Conservation (phyloP, 2,797 vertebrate species). For the Falco concolor region DNA sequence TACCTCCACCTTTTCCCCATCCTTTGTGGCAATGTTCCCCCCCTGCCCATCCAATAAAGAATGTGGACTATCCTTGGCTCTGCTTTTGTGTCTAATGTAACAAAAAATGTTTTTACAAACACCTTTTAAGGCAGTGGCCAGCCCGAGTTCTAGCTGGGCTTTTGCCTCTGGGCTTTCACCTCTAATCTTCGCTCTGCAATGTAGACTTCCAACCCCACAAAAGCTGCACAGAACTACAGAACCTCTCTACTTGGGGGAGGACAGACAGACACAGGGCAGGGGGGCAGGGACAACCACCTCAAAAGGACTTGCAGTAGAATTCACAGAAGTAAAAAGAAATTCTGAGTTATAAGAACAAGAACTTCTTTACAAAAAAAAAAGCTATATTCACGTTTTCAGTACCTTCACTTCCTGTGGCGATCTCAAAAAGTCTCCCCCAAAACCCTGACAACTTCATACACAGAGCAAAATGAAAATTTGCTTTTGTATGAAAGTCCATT, state of each 20-base stretch:
- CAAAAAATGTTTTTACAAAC: no score
- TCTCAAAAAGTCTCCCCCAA: background rate
- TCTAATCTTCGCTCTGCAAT: background rate
- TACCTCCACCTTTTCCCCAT: no score
- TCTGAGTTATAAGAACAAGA: background rate
- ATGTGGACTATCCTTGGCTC: no score
- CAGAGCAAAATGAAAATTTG: background rate
- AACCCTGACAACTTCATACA: background rate
- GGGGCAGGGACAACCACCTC: background rate
- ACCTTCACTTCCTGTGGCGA: background rate
- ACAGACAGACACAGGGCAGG: background rate
- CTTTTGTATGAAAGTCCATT: background rate
- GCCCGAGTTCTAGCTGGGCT: no score
- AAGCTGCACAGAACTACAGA: background rate
- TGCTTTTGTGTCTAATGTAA: no score
- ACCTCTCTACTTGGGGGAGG: background rate
- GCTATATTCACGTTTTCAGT: background rate
- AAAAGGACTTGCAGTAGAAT: background rate
- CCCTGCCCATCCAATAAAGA: no score
- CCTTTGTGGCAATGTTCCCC: no score
- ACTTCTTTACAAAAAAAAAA: background rate
- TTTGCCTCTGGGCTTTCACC: no score
- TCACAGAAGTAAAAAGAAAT: background rate
- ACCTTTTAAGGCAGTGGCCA: no score
- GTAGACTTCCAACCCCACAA: background rate